phyloP scores from a whole-genome alignment of 2,888 invertebrate genomes.

The Apomyelois bistriatella region DNA sequence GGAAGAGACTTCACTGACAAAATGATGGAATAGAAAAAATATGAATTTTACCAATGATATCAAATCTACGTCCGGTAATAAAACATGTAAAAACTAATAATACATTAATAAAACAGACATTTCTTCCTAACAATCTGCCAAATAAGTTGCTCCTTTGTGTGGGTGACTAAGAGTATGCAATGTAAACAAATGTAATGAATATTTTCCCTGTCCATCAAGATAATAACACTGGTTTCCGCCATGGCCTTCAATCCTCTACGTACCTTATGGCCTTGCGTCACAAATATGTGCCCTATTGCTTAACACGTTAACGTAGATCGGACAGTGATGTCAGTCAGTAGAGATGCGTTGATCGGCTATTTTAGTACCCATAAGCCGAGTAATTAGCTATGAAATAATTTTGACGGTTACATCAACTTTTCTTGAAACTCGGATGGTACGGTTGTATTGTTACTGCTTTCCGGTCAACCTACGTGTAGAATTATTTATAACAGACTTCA shows the following conservation, averaged over 20 bases:
- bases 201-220: slow-evolving; percentile 3
- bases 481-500: neutral
- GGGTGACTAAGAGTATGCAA: neutral
- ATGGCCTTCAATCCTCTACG: neutral
- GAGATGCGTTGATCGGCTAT: slow-evolving; percentile 6
- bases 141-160: neutral
- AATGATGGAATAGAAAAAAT: too few relatives aligned
- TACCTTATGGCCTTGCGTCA: slow-evolving; percentile 13
- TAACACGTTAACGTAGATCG: slow-evolving; percentile 14
- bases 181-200: neutral
- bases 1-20: too few relatives aligned
- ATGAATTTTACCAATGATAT: too few relatives aligned
- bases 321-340: neutral
- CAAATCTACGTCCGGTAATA: too few relatives aligned
- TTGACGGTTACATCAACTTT: slow-evolving; percentile 3
- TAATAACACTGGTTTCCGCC: slow-evolving; percentile 1
- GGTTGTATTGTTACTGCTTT: neutral
- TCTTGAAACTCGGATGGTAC: neutral
- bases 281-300: slow-evolving; percentile 16
- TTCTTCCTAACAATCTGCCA: too few relatives aligned
- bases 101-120: too few relatives aligned
- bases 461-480: neutral
- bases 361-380: neutral
- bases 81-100: too few relatives aligned
- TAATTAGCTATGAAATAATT: slow-evolving; percentile 11